These are phyloP conservation scores for Octodon degus DNA, from an alignment of 2,113 vertebrate species.

Conservation along the genomic window DNA sequence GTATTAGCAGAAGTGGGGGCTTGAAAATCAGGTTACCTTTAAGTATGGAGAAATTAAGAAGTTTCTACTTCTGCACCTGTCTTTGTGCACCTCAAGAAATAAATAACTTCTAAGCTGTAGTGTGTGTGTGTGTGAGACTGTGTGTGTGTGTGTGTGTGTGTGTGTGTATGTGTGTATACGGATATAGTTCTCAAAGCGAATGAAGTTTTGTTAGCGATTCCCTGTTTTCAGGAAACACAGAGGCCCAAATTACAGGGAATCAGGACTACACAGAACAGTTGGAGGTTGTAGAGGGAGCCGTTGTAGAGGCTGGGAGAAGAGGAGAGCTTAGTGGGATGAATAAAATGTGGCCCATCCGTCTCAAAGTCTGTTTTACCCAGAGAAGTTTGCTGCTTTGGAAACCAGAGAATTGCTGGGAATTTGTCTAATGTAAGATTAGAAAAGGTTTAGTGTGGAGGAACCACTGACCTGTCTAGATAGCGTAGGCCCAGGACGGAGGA, in stretches of 20 bases:
- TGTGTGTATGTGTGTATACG: background rate
- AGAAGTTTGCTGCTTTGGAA: slow-evolving; percentile 19
- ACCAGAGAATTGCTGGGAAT: slow-evolving; percentile 27
- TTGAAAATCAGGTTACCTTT: slow-evolving; percentile 40
- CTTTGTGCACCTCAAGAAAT: slow-evolving; percentile 45
- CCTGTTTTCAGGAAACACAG: slow-evolving; percentile 38
- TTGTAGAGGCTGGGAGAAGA: background rate
- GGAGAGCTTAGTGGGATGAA: background rate
- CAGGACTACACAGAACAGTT: background rate
- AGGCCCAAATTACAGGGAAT: background rate
- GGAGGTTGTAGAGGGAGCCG: background rate
- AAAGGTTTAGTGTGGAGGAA: background rate
- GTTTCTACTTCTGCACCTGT: slow-evolving; percentile 45
- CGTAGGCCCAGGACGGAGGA: background rate
- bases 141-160: background rate
- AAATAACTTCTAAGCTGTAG: background rate
- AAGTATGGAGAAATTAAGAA: slow-evolving; percentile 8
- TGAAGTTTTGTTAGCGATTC: background rate
- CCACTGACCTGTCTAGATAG: background rate
- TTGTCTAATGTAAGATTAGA: slow-evolving; percentile 33
- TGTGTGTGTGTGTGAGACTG: background rate
- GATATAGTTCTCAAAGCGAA: slow-evolving; percentile 8
- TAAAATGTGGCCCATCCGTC: background rate
- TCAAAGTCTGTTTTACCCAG: slow-evolving; percentile 9
- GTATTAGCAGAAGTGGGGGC: background rate